Conservation (phyloP, 2,797 vertebrate genomes). For the Oceanodroma leucorhoa region DNA sequence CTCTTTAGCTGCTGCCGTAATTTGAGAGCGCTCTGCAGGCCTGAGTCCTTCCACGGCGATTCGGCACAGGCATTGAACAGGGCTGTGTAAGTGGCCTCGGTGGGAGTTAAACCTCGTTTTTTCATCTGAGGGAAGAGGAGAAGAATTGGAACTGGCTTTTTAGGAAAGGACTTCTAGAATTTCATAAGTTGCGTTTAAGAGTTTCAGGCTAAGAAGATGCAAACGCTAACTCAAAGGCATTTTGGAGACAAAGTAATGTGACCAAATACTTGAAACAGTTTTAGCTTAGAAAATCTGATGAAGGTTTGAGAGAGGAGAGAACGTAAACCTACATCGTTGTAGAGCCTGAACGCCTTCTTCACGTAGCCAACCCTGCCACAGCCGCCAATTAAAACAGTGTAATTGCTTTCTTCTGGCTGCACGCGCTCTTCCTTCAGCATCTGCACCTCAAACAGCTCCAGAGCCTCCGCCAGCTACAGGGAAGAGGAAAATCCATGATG, state of each 20-base stretch:
- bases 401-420: conserved; percentile 88
- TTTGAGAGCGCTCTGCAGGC: conserved; percentile 84
- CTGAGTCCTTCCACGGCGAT: conserved; percentile 82
- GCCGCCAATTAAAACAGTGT: conserved; percentile 90
- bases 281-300: neutral
- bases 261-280: neutral
- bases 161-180: too few species aligned
- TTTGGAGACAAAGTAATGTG: neutral
- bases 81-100: conserved; percentile 89
- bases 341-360: conserved; percentile 92
- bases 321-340: conserved; percentile 83
- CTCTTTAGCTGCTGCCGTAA: conserved; percentile 85
- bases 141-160: neutral
- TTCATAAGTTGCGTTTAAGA: neutral
- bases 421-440: conserved; percentile 89
- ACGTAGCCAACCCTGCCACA: conserved; percentile 88
- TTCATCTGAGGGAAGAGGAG: conserved; percentile 86
- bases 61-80: conserved; percentile 94
- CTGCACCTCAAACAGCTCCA: conserved; percentile 87
- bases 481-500: neutral
- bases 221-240: accelerated
- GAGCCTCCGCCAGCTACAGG: conserved; percentile 85
- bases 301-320: neutral
- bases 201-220: neutral
- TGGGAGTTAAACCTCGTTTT: conserved; percentile 83